These are phyloP conservation scores for Parthenolecanium corni DNA, from an alignment of 2,888 invertebrate genomes.

Conservation along the genomic window DNA sequence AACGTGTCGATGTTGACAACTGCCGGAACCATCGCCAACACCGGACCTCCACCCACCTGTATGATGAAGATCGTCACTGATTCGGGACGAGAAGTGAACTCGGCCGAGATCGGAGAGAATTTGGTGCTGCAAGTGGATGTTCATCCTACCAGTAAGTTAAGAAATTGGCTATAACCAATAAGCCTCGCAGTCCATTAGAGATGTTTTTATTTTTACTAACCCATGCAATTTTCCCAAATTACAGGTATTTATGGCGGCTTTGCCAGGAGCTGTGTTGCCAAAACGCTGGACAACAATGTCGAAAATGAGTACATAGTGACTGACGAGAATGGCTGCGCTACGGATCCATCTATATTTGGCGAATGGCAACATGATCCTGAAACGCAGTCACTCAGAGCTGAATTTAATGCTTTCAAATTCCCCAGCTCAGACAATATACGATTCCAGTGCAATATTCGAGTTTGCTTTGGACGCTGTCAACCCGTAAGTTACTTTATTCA, in stretches of 20 bases:
- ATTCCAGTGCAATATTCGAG: constrained; percentile 90
- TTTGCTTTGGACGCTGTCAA: constrained; percentile 90
- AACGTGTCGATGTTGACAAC: constrained; percentile 93
- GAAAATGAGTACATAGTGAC: constrained; percentile 88
- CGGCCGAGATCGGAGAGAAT: constrained; percentile 85
- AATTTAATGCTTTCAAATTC: constrained; percentile 90
- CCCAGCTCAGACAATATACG: constrained; percentile 85
- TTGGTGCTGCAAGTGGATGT: constrained; percentile 75
- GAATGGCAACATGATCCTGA: constrained; percentile 86
- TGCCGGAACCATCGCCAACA: constrained; percentile 88
- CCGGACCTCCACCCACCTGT: constrained; percentile 85
- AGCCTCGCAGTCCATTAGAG: too few species aligned
- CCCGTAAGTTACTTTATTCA: constrained; percentile 65
- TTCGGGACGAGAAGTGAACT: constrained; percentile 75
- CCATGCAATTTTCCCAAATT: constrained; percentile 29
- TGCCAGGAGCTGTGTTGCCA: constrained; percentile 83
- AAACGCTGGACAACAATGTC: constrained; percentile 75
- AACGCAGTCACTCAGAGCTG: constrained; percentile 70
- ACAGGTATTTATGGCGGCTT: constrained; percentile 84
- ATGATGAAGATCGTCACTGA: constrained; percentile 81
- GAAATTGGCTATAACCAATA: not conserved
- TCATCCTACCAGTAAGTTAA: constrained; percentile 49
- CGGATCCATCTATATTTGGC: constrained; percentile 81
- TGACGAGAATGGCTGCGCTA: constrained; percentile 86
- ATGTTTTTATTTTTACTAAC: too few species aligned